phyloP scores from a whole-genome alignment of 2,888 invertebrate species.

The Rhopalosiphum nymphaeae region DNA sequence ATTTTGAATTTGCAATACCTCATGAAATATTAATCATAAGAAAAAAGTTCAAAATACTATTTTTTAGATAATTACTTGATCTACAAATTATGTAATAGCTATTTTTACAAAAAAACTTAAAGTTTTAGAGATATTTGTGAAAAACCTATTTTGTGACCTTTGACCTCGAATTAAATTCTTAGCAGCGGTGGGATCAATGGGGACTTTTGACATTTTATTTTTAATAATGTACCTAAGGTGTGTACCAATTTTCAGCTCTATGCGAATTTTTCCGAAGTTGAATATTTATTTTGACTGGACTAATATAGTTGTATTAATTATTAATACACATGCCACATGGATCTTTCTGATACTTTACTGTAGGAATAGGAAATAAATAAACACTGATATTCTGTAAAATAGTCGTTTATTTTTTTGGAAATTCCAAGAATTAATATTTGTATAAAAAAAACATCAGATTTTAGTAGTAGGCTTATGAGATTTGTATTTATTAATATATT shows the following conservation, averaged over 20 bases:
- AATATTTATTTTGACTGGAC: too few species aligned
- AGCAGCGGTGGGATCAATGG: slow-evolving; percentile 6
- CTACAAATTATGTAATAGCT: not conserved
- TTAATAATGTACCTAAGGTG: not conserved
- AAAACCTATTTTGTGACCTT: slow-evolving; percentile 20
- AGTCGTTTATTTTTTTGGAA: not conserved
- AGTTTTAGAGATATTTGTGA: not conserved
- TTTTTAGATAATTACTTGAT: not conserved
- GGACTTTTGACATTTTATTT: slow-evolving; percentile 35
- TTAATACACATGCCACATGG: not conserved
- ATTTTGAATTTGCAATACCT: too few species aligned
- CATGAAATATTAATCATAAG: too few species aligned
- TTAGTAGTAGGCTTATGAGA: not conserved
- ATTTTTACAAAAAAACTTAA: not conserved
- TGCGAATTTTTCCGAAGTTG: not conserved
- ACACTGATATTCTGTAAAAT: not conserved
- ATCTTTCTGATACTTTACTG: not conserved
- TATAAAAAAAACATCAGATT: not conserved
- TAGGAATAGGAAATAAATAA: not conserved
- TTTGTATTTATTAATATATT: not conserved
- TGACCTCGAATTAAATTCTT: slow-evolving; percentile 14
- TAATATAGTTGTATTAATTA: too few species aligned
- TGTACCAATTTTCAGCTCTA: not conserved
- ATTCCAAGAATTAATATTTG: not conserved
- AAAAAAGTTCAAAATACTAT: too few species aligned